These are phyloP conservation scores for Stratiolaelaps scimitus DNA, from an alignment of 1,140 invertebrate species.

Conservation along the genomic window DNA sequence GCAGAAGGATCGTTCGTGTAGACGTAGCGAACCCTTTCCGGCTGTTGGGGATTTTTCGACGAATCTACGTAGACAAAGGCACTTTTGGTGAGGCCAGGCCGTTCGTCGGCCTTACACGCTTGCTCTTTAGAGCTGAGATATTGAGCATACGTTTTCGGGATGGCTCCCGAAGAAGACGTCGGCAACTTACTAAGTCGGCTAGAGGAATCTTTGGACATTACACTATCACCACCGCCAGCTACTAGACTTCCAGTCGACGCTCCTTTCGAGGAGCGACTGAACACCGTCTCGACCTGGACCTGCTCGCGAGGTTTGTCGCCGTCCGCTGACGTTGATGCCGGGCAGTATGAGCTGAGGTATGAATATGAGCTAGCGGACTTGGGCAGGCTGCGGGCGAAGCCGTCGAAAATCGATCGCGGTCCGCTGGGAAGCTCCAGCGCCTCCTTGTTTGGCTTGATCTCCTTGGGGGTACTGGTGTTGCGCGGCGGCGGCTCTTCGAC, in stretches of 20 bases:
- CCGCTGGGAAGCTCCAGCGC: neutral
- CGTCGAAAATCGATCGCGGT: constrained; percentile 27
- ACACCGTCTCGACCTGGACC: neutral
- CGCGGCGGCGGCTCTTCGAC: neutral
- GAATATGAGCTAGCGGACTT: constrained; percentile 12
- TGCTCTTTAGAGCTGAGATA: constrained; percentile 17
- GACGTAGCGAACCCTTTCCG: constrained; percentile 9
- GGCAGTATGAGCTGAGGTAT: neutral
- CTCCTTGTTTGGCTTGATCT: neutral
- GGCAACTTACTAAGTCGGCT: no score
- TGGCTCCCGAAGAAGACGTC: constrained; percentile 5
- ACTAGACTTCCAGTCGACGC: neutral
- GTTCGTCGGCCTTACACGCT: neutral
- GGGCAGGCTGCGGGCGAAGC: constrained; percentile 1
- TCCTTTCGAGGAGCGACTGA: neutral
- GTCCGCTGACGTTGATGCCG: neutral
- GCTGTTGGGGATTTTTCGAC: constrained; percentile 22
- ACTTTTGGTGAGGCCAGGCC: constrained; percentile 10
- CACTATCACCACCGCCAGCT: neutral
- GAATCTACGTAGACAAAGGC: constrained; percentile 27
- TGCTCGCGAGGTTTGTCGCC: neutral
- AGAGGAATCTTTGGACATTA: no score
- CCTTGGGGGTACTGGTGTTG: neutral
- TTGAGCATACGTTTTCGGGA: constrained; percentile 26
- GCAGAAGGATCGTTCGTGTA: constrained; percentile 9